These are phyloP conservation scores for Saccostrea echinata DNA, from an alignment of 1,140 invertebrate genomes.

Conservation along the genomic window DNA sequence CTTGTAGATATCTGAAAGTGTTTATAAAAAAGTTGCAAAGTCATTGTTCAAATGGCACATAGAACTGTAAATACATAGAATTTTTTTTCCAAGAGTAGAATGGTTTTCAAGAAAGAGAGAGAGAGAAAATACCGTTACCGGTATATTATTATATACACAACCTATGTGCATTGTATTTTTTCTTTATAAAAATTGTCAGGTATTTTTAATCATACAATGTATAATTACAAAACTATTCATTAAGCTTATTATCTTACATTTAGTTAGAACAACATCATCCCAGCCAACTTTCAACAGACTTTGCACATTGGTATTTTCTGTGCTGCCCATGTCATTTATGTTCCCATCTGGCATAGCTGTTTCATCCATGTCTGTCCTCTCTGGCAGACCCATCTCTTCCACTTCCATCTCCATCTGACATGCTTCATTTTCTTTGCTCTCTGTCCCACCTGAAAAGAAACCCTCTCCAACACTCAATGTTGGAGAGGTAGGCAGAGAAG, in stretches of 20 bases:
- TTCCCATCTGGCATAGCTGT: neutral
- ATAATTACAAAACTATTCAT: neutral
- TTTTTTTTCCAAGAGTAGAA: neutral
- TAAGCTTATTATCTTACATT: neutral
- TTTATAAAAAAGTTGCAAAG: neutral
- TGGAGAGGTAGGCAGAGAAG: neutral
- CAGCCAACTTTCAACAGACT: conserved; percentile 11
- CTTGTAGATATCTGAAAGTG: conserved; percentile 1
- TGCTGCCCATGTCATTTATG: neutral
- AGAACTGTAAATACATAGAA: conserved; percentile 15
- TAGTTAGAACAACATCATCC: neutral
- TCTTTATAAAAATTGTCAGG: neutral
- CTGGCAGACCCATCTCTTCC: neutral
- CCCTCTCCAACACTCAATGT: neutral
- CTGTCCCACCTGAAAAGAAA: neutral
- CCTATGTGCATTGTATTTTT: neutral
- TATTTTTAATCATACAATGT: neutral
- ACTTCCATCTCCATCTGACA: neutral
- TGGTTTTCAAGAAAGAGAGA: neutral
- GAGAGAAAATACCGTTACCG: too few species aligned
- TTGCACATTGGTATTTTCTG: neutral
- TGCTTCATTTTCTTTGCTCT: neutral
- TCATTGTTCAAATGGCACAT: conserved; percentile 4
- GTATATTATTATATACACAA: too few species aligned
- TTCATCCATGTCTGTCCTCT: neutral